Conservation (phyloP, 2,888 invertebrate genomes). For the Allophyes oxyacanthae region DNA sequence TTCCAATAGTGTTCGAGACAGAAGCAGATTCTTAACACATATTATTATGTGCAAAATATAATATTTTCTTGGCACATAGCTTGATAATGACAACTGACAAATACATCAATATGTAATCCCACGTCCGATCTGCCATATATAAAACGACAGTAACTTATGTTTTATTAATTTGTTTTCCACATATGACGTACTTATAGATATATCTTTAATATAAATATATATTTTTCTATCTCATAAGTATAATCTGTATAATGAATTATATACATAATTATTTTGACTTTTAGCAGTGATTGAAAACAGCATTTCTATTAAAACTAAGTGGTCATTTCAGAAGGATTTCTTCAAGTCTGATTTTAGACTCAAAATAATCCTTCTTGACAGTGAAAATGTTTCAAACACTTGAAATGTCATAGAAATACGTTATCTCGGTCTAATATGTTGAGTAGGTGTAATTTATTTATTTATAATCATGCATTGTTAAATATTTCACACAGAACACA, state of each 20-base stretch:
- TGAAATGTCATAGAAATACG: too few species aligned
- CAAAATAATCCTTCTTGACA: neutral
- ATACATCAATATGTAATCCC: slow-evolving; percentile 34
- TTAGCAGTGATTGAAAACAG: slow-evolving; percentile 27
- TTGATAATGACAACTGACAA: slow-evolving; percentile 30
- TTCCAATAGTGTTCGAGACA: slow-evolving; percentile 18
- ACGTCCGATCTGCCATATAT: slow-evolving; percentile 20
- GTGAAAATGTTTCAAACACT: too few species aligned
- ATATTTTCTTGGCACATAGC: slow-evolving; percentile 49
- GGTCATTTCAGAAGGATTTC: neutral
- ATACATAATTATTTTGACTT: slow-evolving; percentile 43
- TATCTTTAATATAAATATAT: slow-evolving; percentile 49
- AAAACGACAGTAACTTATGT: slow-evolving; percentile 23
- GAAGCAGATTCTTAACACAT: slow-evolving; percentile 29
- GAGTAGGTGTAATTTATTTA: too few species aligned
- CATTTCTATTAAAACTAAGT: slow-evolving; percentile 30
- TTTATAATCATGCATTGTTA: too few species aligned
- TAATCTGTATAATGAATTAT: slow-evolving; percentile 40
- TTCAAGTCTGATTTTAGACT: neutral
- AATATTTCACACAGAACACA: too few species aligned
- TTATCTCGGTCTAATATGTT: too few species aligned
- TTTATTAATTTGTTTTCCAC: slow-evolving; percentile 29
- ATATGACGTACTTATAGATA: slow-evolving; percentile 33
- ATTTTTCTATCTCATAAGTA: slow-evolving; percentile 36
- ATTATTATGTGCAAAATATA: slow-evolving; percentile 50